Evolutionary conservation across 1,140 invertebrate genomes (phyloP), one percentile per base, ranked within the genome.

Genomic region (Harpegnathos saltator): DNA sequence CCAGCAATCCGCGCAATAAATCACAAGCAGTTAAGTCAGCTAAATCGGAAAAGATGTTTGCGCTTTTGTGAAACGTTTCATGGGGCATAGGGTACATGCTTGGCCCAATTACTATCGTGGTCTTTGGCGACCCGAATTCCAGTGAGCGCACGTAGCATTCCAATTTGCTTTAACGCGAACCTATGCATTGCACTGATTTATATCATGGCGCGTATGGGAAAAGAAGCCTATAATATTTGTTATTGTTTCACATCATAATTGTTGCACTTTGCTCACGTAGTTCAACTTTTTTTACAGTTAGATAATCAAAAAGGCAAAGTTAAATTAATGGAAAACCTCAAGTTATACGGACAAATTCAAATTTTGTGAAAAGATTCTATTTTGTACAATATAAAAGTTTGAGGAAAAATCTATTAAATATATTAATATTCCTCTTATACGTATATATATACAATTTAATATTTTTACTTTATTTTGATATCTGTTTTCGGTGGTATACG

Each of bases 101-200:
- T 58, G 69, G 15, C 69, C 33, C 54, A 73, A 73, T 59, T 74
- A 48, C 33, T 22, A 24, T 50, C 38, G 4, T 50, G 38, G 15
- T 29, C 56, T 62, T 62, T 22, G 12, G n/a, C 24, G 38, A 74
- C 72, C 72, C 26, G 24, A 74, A 74, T 74, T 74, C 58, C 38
- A 29, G 1, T 12, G 29, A 44, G 58, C 56, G 24, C 33, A 74
- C 38, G 12, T 62, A 61, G 24, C 56, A 48, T 29, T 74, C 71
- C 56, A 4, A 48, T 74, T 74, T 44, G 22, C 22, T 62, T 62
- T 50, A 61, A 62, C 22, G 12, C 17, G 12, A 61, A 62, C 17
- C 56, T 4, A 71, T 56, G 26, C 52, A 58, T 72, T n/a, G 33
- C 61, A 15, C 3, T 9, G 69, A 72, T 56, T 71, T 71, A 69